Conservation (phyloP, 2,888 invertebrate species). For the Chrysina gloriosa region DNA sequence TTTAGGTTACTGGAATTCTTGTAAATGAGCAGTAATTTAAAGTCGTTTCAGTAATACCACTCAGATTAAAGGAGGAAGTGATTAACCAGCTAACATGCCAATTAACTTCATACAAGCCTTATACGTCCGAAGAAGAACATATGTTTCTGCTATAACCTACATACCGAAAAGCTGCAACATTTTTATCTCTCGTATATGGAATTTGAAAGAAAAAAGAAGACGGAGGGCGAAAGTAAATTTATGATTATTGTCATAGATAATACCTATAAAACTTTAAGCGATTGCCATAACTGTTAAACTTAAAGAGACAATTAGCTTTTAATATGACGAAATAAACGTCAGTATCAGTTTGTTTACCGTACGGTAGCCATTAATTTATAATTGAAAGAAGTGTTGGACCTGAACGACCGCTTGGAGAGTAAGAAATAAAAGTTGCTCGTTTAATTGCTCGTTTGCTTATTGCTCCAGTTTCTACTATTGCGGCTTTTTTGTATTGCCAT, state of each 20-base stretch:
- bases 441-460: constrained; percentile 33
- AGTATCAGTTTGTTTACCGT: constrained; percentile 24
- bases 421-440: constrained; percentile 33
- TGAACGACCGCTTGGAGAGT: constrained; percentile 14
- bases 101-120: background rate
- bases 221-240: constrained; percentile 33
- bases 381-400: constrained; percentile 25
- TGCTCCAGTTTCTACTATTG: constrained; percentile 34
- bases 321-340: constrained; percentile 34
- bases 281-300: constrained; percentile 15
- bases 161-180: constrained; percentile 14
- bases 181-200: constrained; percentile 24
- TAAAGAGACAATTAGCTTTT: constrained; percentile 31
- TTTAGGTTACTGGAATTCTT: background rate
- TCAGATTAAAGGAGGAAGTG: constrained; percentile 3
- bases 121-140: constrained; percentile 4
- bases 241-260: constrained; percentile 17
- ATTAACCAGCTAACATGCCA: background rate
- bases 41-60: no score
- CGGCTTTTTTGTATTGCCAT: constrained; percentile 26
- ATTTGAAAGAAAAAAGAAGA: constrained; percentile 12
- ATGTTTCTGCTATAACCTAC: constrained; percentile 31
- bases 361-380: constrained; percentile 28
- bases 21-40: background rate
- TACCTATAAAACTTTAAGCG: constrained; percentile 20